These are phyloP conservation scores for Miltochrista miniata DNA, from an alignment of 2,888 invertebrate species.

Conservation along the genomic window DNA sequence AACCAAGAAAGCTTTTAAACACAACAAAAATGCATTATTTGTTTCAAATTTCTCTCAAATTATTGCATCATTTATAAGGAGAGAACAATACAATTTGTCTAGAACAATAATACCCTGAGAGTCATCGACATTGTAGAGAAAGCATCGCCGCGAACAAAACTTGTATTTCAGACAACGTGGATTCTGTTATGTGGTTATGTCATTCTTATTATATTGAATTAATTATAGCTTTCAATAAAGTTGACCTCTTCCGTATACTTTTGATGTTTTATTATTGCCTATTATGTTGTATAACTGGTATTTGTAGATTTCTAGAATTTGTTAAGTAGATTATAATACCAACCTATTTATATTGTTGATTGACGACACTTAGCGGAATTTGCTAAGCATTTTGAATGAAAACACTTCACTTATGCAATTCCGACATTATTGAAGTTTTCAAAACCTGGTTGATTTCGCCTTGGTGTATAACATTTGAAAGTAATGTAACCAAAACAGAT, in stretches of 20 bases:
- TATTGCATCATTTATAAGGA: neutral
- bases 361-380: too few relatives aligned
- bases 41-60: constrained; percentile 6
- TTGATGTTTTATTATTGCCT: constrained; percentile 16
- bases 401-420: too few relatives aligned
- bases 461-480: too few relatives aligned
- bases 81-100: constrained; percentile 8
- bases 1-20: neutral
- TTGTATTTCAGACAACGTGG: constrained; percentile 54
- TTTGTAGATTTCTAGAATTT: too few relatives aligned
- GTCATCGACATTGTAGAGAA: constrained; percentile 5
- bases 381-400: too few relatives aligned
- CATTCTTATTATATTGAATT: constrained; percentile 36
- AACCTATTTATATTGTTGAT: too few relatives aligned
- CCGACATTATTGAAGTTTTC: too few relatives aligned
- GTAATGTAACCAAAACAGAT: too few relatives aligned
- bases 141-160: constrained; percentile 7
- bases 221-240: constrained; percentile 50
- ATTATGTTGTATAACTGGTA: too few relatives aligned
- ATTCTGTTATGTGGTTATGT: constrained; percentile 51
- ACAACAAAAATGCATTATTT: constrained; percentile 1
- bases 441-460: too few relatives aligned
- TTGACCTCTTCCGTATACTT: constrained; percentile 39
- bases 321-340: too few relatives aligned
- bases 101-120: constrained; percentile 1